phyloP scores from a whole-genome alignment of 2,888 invertebrate genomes.

The Molorchus minor region DNA sequence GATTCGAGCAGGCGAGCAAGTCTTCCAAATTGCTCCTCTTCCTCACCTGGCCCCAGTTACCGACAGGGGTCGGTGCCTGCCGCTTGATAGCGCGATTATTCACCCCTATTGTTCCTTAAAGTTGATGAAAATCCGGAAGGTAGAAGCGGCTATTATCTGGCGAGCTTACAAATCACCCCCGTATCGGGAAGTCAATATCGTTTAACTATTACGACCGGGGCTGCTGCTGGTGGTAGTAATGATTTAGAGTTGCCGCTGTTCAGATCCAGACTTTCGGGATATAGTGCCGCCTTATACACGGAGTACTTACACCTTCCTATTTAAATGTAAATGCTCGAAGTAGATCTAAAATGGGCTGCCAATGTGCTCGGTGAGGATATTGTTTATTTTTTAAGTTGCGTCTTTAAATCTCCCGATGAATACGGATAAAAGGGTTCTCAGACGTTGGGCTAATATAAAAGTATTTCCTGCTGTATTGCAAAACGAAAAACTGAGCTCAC shows the following conservation, averaged over 20 bases:
- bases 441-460: too few species aligned
- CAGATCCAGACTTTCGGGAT: conserved; percentile 55
- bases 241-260: conserved; percentile 57
- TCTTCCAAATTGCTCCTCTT: conserved; percentile 14
- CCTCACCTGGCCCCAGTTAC: conserved; percentile 43
- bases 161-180: conserved; percentile 53
- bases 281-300: conserved; percentile 33
- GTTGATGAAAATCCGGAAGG: conserved; percentile 53
- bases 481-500: too few species aligned
- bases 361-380: not conserved
- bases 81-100: conserved; percentile 53
- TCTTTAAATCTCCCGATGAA: conserved; percentile 1
- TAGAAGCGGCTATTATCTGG: conserved; percentile 51
- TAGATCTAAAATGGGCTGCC: conserved; percentile 6
- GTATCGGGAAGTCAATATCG: conserved; percentile 58
- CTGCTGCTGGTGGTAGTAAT: conserved; percentile 46
- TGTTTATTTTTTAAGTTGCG: conserved; percentile 7
- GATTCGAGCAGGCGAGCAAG: conserved; percentile 6
- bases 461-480: too few species aligned
- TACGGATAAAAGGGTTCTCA: not conserved
- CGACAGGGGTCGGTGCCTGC: conserved; percentile 44
- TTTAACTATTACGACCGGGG: conserved; percentile 56
- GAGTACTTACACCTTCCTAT: conserved; percentile 17
- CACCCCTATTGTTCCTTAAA: conserved; percentile 54
- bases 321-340: conserved; percentile 18